Base-by-base conservation (phyloP, 2,113 vertebrate genomes). In the Ascaphus truei region DNA sequence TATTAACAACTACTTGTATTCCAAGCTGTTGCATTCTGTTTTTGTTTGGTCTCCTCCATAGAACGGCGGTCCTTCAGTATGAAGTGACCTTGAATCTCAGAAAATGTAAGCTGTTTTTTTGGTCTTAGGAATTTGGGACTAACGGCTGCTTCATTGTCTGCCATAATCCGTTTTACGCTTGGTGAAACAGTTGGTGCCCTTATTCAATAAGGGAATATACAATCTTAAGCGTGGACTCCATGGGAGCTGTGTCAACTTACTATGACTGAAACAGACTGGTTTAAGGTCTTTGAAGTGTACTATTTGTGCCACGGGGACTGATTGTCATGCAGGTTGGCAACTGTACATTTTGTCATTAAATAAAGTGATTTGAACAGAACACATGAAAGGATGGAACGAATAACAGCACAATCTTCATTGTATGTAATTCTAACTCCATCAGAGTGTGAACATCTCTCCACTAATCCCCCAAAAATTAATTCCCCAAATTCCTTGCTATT, bases 71-170 rank as follows among this genome's bases (percentile, higher is more conserved):
- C n/a, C n/a, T n/a, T n/a, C n/a, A n/a, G 6, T 26, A 27, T 29
- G 31, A 48, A 36, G 63, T 1, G 77, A 83, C 85, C 80, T 86
- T 84, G 81, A 81, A 68, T 80, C 15, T 60, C 50, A 61, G 68
- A 63, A 0, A 16, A 52, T 50, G 72, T 75, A 65, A 76, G 77
- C 64, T 81, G 68, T 72, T 81, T 72, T 81, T 82, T 81, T 73
- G 62, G 60, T 37, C 15, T 58, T 62, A 45, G 72, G 75, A 79
- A 29, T 72, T 68, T 62, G 76, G 68, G 73, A 72, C 65, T 62
- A 67, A 71, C 72, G 76, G 68, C 74, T 78, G 80, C 75, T 77
- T 73, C 0, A 0, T 69, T 67, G 66, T 72, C 53, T 78, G 72
- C 55, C 72, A 71, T 84, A 84, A 86, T 83, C 79, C 74, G 61